Evolutionary conservation across 2,113 vertebrate genomes (phyloP).

Genomic region (Zapornia atra): DNA sequence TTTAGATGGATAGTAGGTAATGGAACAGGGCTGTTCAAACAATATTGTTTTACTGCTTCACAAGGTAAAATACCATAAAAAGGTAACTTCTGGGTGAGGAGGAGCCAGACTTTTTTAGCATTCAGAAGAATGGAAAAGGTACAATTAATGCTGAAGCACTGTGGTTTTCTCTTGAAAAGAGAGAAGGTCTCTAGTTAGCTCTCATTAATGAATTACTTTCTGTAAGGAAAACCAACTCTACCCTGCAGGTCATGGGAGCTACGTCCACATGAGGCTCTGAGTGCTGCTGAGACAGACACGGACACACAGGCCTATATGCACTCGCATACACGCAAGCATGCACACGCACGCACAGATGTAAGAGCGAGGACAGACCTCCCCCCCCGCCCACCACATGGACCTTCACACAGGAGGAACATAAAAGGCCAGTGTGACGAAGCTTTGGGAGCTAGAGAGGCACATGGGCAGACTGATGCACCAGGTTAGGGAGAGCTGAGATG

Average conservation of each 20-base stretch:
- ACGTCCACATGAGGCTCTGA: background rate
- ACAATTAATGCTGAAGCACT: background rate
- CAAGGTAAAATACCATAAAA: background rate
- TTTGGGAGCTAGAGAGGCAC: background rate
- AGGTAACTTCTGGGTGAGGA: background rate
- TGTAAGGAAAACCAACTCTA: background rate
- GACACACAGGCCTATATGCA: too few species aligned
- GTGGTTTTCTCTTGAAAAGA: background rate
- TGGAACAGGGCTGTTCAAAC: background rate
- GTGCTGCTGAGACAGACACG: background rate
- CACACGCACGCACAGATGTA: background rate
- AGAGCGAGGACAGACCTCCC: background rate
- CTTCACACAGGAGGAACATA: background rate
- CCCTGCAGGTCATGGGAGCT: background rate
- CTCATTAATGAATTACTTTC: background rate
- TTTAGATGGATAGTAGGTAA: background rate
- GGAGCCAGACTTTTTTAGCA: background rate
- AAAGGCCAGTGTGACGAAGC: background rate
- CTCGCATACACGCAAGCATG: rapidly evolving
- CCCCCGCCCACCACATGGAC: background rate
- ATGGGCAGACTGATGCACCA: rapidly evolving
- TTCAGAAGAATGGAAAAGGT: background rate
- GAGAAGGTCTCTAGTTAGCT: background rate
- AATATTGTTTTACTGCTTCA: background rate
- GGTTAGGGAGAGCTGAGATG: background rate